Evolutionary conservation across 2,797 vertebrate genomes (phyloP), one percentile per base, ranked within the genome.

Genomic region (Leptatherina wallacei): DNA sequence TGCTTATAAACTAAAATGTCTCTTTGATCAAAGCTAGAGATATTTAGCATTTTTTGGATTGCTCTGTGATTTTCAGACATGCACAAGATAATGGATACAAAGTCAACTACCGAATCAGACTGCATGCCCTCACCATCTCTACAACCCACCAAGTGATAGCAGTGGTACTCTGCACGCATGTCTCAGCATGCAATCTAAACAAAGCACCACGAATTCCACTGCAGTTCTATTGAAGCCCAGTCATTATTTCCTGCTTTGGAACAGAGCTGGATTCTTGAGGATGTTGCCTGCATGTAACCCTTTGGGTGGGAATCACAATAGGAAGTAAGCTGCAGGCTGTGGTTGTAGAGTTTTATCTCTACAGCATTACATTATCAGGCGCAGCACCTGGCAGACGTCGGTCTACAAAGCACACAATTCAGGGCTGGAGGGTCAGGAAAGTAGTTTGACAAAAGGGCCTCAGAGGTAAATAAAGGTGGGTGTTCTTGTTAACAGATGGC

Each of bases 221-320:
- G 81, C 65, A 61, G 3, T 51, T 81, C 74, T 82, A 75, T 88
- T 77, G 83, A 90, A 91, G 84, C 87, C 13, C 70, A 63, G 84
- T 85, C 87, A 85, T 91, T 90, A 85, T 87, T 90, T 94, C 92
- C 87, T 92, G 89, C 90, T 91, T 82, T 85, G 85, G 83, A 90
- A 81, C 69, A 14, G 78, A 84, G 72, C 78, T 78, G 85, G 84
- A 90, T 92, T 92, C 87, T 90, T 91, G 81, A 91, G 91, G 88
- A 92, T 91, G 91, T 90, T 87, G 81, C 75, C 77, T 78, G 78
- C 73, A 55, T 85, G 85, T 83, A 78, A 84, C 81, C 82, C 70
- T 78, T 83, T 84, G 87, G 88, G 90, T 90, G 88, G 85, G 90
- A 90, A 57, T 86, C 79, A 75, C 78, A 85, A 83, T 87, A 86